Evolutionary conservation across 1,140 invertebrate species (phyloP).

Genomic region (Drosophila nikananu): DNA sequence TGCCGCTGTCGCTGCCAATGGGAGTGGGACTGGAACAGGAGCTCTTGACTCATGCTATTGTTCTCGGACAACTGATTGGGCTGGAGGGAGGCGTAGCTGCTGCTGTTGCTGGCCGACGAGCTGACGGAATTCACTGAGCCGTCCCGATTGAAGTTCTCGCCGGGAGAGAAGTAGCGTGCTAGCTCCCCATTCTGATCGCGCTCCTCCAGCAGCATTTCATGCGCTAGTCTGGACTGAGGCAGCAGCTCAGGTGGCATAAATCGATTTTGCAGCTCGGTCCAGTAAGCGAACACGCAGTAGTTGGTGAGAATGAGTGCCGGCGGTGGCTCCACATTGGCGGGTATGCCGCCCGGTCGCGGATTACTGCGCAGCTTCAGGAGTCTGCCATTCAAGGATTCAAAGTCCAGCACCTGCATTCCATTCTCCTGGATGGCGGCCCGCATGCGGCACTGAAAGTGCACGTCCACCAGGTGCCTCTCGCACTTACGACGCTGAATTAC

Average conservation of each 20-base stretch:
- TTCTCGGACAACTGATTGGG: not conserved
- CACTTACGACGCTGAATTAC: conserved; percentile 80
- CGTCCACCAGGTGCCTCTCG: conserved; percentile 6
- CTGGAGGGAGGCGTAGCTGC: not conserved
- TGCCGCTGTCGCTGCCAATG: conserved; percentile 12
- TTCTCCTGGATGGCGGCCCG: conserved; percentile 35
- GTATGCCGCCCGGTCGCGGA: conserved; percentile 87
- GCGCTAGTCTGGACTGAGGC: not conserved
- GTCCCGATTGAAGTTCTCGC: not conserved
- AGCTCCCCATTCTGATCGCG: not conserved
- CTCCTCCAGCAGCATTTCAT: conserved; percentile 6
- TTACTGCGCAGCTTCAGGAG: conserved; percentile 8
- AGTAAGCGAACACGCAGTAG: conserved; percentile 48
- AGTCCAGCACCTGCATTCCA: conserved; percentile 42
- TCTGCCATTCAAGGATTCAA: conserved; percentile 22
- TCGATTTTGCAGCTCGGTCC: conserved; percentile 54
- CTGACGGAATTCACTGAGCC: not conserved
- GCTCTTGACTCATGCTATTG: no score
- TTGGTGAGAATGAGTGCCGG: conserved; percentile 53
- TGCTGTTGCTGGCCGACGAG: conserved; percentile 2
- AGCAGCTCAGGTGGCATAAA: not conserved
- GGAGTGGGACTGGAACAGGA: not conserved
- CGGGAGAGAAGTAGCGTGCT: not conserved
- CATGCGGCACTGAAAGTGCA: conserved; percentile 25
- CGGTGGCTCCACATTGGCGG: conserved; percentile 87